phyloP scores from a whole-genome alignment of 2,888 invertebrate species.

The Chirona hameri region DNA sequence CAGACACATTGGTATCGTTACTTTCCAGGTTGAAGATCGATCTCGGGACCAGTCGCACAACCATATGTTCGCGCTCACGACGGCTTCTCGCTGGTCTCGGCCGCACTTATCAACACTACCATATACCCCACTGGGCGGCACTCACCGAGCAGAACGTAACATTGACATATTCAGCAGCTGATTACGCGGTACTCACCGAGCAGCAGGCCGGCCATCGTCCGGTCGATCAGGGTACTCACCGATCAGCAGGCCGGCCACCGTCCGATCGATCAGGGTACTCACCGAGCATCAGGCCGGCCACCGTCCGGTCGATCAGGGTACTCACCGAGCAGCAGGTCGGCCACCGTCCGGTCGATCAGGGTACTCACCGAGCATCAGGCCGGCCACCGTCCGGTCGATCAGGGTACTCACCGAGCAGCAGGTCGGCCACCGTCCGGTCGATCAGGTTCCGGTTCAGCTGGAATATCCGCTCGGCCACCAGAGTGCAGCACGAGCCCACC shows the following conservation, averaged over 20 bases:
- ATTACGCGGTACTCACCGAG: not conserved
- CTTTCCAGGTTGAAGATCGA: too few relatives aligned
- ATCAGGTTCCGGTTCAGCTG: conserved; percentile 38
- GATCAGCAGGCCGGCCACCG: conserved; percentile 39
- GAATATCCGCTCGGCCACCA: conserved; percentile 61
- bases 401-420: conserved; percentile 35
- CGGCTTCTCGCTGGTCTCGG: too few relatives aligned
- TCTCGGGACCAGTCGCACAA: too few relatives aligned
- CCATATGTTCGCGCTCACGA: too few relatives aligned
- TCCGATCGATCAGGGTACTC: conserved; percentile 34
- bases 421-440: conserved; percentile 39
- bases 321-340: conserved; percentile 40
- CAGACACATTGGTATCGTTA: too few relatives aligned
- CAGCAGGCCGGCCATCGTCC: conserved; percentile 39
- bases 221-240: conserved; percentile 34
- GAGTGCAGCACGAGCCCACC: conserved; percentile 77
- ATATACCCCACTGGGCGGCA: too few relatives aligned
- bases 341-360: conserved; percentile 37
- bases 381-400: not conserved
- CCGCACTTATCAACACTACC: too few relatives aligned
- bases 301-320: conserved; percentile 36
- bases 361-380: too few relatives aligned
- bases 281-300: conserved; percentile 39
- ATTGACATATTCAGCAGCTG: too few relatives aligned
- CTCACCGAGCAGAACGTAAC: too few relatives aligned